Base-by-base conservation (phyloP, 1,140 invertebrate genomes). In the Lasioglossum baleicum region DNA sequence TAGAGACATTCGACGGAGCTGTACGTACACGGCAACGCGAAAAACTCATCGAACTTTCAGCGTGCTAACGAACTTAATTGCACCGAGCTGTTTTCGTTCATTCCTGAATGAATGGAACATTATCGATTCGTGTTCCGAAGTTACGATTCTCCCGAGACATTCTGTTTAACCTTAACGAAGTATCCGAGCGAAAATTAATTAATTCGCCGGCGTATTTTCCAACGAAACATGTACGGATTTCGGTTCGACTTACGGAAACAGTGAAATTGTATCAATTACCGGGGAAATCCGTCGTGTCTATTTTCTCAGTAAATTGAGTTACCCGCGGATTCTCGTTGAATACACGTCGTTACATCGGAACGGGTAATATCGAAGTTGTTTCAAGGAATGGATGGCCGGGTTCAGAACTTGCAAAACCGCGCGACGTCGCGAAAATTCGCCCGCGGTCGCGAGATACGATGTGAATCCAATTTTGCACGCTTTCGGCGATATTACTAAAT, bases 241-340 rank as follows among this genome's bases (percentile, higher is more conserved):
- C n/a, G 22, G 11, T 67, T 67, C 42, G 42, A 48, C 65, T 51
- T 67, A 22, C n/a, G n/a, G 11, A 26, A 67, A 48, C 26, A n/a
- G n/a, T 40, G 44, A 58, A 58, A 75, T 66, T 22, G 53, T 68
- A 67, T 75, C 73, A 67, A 15, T 35, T 60, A 4, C 5, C 58
- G 3, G 5, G 8, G 0, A n/a, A 26, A 15, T 7, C 22, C 17
- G 20, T 42, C 8, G 7, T 10, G 65, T 69, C 22, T 60, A 68
- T 44, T 75, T 68, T 60, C 64, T 68, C 56, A 60, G 64, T 68
- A 67, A 67, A 75, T 58, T 26, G 17, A 60, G 6, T 58, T 58
- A 4, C 51, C 66, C 51, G n/a, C 15, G 31, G 61, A 26, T 31
- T 53, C 63, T 42, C 13, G 61, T 75, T 31, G 51, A 17, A 53